Evolutionary conservation across 2,888 invertebrate species (phyloP), one percentile per base, ranked within the genome.

Genomic region (Amblyjoppa proteus): DNA sequence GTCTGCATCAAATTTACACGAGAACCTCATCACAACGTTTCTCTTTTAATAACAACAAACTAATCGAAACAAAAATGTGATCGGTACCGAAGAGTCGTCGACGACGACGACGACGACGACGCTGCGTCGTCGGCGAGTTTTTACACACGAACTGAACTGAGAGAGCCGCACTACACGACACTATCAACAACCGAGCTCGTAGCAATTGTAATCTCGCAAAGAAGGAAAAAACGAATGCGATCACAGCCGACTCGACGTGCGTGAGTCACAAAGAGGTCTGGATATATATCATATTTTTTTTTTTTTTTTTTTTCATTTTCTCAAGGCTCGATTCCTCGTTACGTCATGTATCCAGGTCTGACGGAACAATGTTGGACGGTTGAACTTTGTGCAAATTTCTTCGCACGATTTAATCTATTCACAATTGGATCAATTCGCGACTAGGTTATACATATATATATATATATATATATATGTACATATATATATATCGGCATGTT

Each of bases 1-100:
- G 92, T 93, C 94, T 94, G 89, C 73, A 84, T 85, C 77, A 83
- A 84, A 78, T 49, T 66, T 3, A 74, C 66, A 70, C 69, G 31
- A 61, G 16, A 69, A 11, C 38, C n/a, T 83, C 41, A 69, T 77
- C 56, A 66, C 80, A 20, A 16, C 49, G 34, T 34, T 69, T 38
- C 41, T 34, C 7, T 69, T 49, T 71, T 13, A n/a, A 13, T 9
- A 28, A 25, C 41, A 31, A 38, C 6, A 61, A 41, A 49, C 28
- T 58, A 56, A 25, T 25, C 16, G 31, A 13, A 64, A 66, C 51
- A 49, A 45, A 6, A 61, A 66, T 13, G 9, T 28, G 20, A 20
- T 11, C 38, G 3, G 11, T n/a, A 68, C 9, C 0, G 13, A 25
- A 41, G 1, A 28, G 25, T 68, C 68, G 20, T 0, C 20, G 20